Evolutionary conservation across 2,113 vertebrate species (phyloP), one percentile per base, ranked within the genome.

Genomic region (Neoarius graeffei): DNA sequence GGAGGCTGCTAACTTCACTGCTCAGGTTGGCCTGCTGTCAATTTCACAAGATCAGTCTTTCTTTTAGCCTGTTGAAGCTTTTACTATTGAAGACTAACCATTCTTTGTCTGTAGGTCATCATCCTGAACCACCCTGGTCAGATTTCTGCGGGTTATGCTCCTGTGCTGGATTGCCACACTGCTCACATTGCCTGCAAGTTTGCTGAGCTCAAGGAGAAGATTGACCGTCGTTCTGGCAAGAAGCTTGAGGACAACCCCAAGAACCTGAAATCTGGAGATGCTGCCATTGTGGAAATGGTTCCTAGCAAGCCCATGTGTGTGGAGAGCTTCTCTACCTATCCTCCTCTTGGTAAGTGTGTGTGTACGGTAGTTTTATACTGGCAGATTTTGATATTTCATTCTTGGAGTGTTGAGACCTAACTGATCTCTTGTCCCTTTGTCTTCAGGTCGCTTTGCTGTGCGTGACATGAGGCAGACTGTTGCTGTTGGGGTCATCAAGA

Each of bases 391-490:
- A 42, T 42, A 4, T 1, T 66, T 64, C 27, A 5, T 6, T 60
- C 15, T 80, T 25, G 11, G 3, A 1, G 54, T 0, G 11, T 71
- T 7, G 2, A 5, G 17, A 56, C 6, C 9, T 80, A 20, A 62
- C 35, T 42, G 13, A 23, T 30, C 30, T 77, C 25, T 30, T 42
- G 23, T 2, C 1, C 5, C 5, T 71, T 42, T 5, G 0, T 69
- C 77, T 54, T 71, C 79, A 96, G 96, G 96, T 93, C 95, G 95
- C 86, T 96, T 96, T 0, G 95, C 96, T 1, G 95, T 96, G 79
- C 95, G 95, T 93, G 96, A 96, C 94, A 96, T 96, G 95, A 96
- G 95, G 93, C 96, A 96, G 95, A 96, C 96, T 0, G 96, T 96
- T 48, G 96, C 95, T 20, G 96, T 96, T 2, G 96, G 95, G 4